These are phyloP conservation scores for Cephus spinipes DNA, from an alignment of 2,888 invertebrate genomes.

Conservation along the genomic window DNA sequence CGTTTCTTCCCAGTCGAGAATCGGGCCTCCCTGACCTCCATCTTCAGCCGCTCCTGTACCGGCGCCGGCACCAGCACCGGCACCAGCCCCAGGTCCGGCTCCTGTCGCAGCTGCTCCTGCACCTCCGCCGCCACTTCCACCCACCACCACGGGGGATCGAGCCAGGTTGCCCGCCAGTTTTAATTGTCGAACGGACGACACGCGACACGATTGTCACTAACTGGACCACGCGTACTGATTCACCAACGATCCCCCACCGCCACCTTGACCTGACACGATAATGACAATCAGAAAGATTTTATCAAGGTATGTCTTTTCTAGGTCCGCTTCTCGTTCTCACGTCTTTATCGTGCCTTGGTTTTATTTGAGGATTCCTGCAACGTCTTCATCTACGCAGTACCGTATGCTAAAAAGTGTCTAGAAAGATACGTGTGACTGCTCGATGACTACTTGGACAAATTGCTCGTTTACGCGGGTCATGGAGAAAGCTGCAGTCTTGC, in stretches of 20 bases:
- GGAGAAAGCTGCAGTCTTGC: background rate
- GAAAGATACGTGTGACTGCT: background rate
- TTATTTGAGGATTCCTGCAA: background rate
- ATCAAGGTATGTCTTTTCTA: background rate
- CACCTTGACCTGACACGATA: conserved; percentile 31
- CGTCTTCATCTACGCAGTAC: background rate
- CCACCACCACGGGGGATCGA: conserved; percentile 62
- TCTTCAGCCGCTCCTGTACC: conserved; percentile 50
- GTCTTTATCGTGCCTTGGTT: background rate
- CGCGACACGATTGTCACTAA: conserved; percentile 49
- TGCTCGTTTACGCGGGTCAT: background rate
- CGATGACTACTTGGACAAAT: background rate
- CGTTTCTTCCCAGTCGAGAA: conserved; percentile 88
- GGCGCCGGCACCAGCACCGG: conserved; percentile 46
- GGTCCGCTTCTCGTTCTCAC: background rate
- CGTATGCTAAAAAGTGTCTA: background rate
- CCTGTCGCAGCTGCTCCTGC: conserved; percentile 58
- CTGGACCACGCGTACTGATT: conserved; percentile 34
- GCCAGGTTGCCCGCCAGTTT: conserved; percentile 67
- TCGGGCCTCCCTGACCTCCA: conserved; percentile 72
- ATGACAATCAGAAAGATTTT: background rate
- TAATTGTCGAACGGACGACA: conserved; percentile 54
- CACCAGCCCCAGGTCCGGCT: conserved; percentile 50
- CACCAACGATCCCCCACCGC: conserved; percentile 43
- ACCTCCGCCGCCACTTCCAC: conserved; percentile 53